These are phyloP conservation scores for Aphrophora alni DNA, from an alignment of 2,888 invertebrate genomes.

Conservation along the genomic window DNA sequence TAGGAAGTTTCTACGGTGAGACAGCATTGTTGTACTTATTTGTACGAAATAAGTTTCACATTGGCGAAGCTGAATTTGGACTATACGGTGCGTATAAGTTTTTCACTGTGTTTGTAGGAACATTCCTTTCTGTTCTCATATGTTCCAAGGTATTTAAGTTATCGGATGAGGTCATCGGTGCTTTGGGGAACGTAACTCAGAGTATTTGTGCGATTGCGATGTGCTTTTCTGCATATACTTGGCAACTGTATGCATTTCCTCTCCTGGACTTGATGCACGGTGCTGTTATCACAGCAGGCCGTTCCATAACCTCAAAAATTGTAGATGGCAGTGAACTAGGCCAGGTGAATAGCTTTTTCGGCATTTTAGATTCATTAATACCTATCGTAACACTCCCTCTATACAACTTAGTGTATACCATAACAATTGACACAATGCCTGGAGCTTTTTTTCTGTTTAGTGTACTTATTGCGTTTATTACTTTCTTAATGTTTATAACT, in stretches of 20 bases:
- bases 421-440: slow-evolving; percentile 38
- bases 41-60: slow-evolving; percentile 43
- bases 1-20: slow-evolving; percentile 43
- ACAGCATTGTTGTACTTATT: slow-evolving; percentile 44
- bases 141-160: slow-evolving; percentile 36
- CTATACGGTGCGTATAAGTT: slow-evolving; percentile 42
- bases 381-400: slow-evolving; percentile 43
- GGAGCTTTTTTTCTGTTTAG: slow-evolving; percentile 44
- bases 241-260: slow-evolving; percentile 41
- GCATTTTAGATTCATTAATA: slow-evolving; percentile 36
- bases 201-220: slow-evolving; percentile 35
- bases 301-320: slow-evolving; percentile 40
- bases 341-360: slow-evolving; percentile 35
- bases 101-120: slow-evolving; percentile 43
- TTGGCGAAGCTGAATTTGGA: slow-evolving; percentile 44
- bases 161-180: slow-evolving; percentile 39
- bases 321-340: slow-evolving; percentile 39
- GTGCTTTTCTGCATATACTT: slow-evolving; percentile 29
- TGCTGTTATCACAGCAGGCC: slow-evolving; percentile 30
- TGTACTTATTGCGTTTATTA: slow-evolving; percentile 23
- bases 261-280: slow-evolving; percentile 40
- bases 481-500: background rate
- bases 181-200: slow-evolving; percentile 38
- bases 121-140: slow-evolving; percentile 37
- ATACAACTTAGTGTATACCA: slow-evolving; percentile 42